phyloP scores from a whole-genome alignment of 2,888 invertebrate species.

The Agapetus fuscipes region DNA sequence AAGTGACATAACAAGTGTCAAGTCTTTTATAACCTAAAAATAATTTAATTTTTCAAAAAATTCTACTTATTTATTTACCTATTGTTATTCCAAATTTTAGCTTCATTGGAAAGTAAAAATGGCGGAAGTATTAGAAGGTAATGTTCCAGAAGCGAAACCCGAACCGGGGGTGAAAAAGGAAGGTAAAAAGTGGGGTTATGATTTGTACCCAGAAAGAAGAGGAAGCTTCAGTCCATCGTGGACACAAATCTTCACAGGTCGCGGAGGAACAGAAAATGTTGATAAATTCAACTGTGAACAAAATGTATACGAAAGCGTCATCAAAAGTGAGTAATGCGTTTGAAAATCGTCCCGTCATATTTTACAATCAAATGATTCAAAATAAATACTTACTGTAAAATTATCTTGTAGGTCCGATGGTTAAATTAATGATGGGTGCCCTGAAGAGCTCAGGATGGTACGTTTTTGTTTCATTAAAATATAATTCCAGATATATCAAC shows the following conservation, averaged over 20 bases:
- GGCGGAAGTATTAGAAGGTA: no score
- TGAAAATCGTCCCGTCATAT: not conserved
- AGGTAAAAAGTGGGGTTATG: slow-evolving; percentile 55
- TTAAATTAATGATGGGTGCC: slow-evolving; percentile 79
- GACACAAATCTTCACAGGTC: slow-evolving; percentile 46
- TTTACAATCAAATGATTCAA: not conserved
- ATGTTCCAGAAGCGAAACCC: not conserved
- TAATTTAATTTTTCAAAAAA: no score
- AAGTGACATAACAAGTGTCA: no score
- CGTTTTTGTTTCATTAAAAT: slow-evolving; percentile 25
- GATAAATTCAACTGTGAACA: slow-evolving; percentile 72
- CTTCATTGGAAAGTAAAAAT: no score
- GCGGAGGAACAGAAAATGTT: slow-evolving; percentile 59
- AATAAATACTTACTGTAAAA: slow-evolving; percentile 4
- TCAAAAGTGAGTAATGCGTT: slow-evolving; percentile 48
- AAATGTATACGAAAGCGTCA: slow-evolving; percentile 64
- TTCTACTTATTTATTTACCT: no score
- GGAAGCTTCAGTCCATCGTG: slow-evolving; percentile 49
- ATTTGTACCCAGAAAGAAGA: slow-evolving; percentile 74
- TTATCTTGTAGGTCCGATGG: slow-evolving; percentile 53
- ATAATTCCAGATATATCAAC: not conserved
- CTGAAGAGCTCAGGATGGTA: slow-evolving; percentile 72
- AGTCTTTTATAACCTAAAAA: no score
- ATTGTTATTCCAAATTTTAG: no score
- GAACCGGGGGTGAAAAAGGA: not conserved